Conservation (phyloP, 2,888 invertebrate genomes). For the Alsophila aescularia region DNA sequence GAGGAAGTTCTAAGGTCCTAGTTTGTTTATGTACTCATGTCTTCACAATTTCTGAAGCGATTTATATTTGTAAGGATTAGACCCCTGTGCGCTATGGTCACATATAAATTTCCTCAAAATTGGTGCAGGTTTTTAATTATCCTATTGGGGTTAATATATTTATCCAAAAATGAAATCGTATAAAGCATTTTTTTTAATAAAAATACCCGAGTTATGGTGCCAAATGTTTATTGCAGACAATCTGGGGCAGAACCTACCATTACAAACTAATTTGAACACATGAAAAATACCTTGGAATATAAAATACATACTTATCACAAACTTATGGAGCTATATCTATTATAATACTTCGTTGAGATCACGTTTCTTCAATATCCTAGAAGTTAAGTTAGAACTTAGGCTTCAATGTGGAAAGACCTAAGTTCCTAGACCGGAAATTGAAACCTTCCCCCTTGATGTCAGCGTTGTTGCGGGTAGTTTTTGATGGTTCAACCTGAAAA, state of each 20-base stretch:
- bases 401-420: constrained; percentile 64
- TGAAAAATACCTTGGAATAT: constrained; percentile 43
- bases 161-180: no score
- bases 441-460: constrained; percentile 57
- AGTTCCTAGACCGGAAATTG: constrained; percentile 61
- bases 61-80: no score
- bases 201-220: constrained; percentile 32
- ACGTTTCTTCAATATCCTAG: not conserved
- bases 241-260: constrained; percentile 54
- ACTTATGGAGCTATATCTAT: not conserved
- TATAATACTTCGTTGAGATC: constrained; percentile 13
- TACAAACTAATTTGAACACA: constrained; percentile 43
- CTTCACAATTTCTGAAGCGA: no score
- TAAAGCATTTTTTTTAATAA: not conserved
- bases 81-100: no score
- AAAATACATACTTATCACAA: constrained; percentile 16
- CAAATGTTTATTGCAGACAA: constrained; percentile 59
- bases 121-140: no score
- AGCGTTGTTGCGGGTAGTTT: constrained; percentile 55
- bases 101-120: no score
- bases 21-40: no score
- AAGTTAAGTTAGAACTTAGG: constrained; percentile 60
- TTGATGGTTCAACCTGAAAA: constrained; percentile 74
- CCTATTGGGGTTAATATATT: no score
- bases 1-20: no score